Conservation (phyloP, 2,888 invertebrate genomes). For the Hanleya hanleyi region DNA sequence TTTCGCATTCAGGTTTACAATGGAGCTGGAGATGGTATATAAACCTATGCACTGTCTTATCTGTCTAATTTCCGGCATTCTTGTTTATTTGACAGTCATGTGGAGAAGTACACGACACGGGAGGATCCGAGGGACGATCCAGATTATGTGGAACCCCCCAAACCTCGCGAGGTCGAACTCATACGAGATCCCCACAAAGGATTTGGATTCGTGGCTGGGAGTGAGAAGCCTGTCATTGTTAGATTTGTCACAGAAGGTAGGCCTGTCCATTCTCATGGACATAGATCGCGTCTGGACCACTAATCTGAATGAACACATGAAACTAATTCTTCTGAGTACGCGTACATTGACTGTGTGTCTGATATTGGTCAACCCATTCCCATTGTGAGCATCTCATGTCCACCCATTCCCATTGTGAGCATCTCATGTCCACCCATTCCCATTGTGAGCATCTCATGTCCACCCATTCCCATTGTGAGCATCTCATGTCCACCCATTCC, state of each 20-base stretch:
- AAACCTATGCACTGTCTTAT: background rate
- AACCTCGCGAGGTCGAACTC: constrained; percentile 84
- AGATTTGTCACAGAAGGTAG: constrained; percentile 78
- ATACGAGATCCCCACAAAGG: constrained; percentile 86
- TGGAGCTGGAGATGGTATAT: background rate
- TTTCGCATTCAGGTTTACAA: background rate
- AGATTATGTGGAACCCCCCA: constrained; percentile 82
- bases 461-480: too few species aligned
- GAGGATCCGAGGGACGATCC: constrained; percentile 84
- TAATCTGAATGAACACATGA: too few species aligned
- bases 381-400: too few species aligned
- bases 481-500: too few species aligned
- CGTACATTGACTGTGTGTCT: too few species aligned
- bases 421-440: too few species aligned
- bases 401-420: too few species aligned
- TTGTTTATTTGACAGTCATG: constrained; percentile 72
- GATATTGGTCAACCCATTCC: too few species aligned
- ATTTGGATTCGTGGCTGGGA: constrained; percentile 97
- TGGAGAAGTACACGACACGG: constrained; percentile 92
- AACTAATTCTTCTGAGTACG: too few species aligned
- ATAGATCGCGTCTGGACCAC: too few species aligned
- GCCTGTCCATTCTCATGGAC: background rate
- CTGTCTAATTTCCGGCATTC: background rate
- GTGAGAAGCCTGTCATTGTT: constrained; percentile 93
- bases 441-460: too few species aligned